Conservation (phyloP, 2,797 vertebrate species). For the Molothrus aeneus region DNA sequence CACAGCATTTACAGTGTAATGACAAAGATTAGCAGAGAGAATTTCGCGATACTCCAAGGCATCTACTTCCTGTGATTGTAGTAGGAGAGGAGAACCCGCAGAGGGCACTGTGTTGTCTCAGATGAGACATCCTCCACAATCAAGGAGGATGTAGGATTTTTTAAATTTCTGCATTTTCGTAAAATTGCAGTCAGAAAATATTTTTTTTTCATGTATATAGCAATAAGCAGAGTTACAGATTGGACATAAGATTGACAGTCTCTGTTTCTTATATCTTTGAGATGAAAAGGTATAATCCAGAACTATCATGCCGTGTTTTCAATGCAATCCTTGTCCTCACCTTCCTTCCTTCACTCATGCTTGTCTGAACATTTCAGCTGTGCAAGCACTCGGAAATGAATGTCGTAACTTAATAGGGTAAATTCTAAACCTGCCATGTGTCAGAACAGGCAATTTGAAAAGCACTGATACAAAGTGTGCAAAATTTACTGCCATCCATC, state of each 20-base stretch:
- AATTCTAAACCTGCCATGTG: neutral
- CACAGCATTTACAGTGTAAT: neutral
- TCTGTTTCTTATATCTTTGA: neutral
- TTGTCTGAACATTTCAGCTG: neutral
- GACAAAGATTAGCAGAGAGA: neutral
- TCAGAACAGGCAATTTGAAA: neutral
- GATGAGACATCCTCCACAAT: neutral
- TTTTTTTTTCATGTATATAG: neutral
- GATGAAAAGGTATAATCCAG: neutral
- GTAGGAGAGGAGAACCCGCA: conserved; percentile 6
- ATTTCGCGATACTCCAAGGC: neutral
- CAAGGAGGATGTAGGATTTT: neutral
- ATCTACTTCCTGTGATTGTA: neutral
- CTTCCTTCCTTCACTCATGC: neutral
- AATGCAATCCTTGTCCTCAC: neutral
- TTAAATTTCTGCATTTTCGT: neutral
- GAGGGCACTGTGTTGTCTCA: conserved; percentile 62
- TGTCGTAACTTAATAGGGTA: neutral
- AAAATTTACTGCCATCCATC: neutral
- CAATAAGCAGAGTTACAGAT: neutral
- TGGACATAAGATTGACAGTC: neutral
- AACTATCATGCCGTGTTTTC: neutral
- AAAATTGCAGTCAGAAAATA: neutral
- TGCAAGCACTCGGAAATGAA: neutral
- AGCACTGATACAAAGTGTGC: neutral